A percentile compares a stretch with the other conserved stretches of the same genome.
These are phyloP conservation scores for Calameuta idolon DNA, from an alignment of 2,888 invertebrate genomes.

Conservation along the genomic window DNA sequence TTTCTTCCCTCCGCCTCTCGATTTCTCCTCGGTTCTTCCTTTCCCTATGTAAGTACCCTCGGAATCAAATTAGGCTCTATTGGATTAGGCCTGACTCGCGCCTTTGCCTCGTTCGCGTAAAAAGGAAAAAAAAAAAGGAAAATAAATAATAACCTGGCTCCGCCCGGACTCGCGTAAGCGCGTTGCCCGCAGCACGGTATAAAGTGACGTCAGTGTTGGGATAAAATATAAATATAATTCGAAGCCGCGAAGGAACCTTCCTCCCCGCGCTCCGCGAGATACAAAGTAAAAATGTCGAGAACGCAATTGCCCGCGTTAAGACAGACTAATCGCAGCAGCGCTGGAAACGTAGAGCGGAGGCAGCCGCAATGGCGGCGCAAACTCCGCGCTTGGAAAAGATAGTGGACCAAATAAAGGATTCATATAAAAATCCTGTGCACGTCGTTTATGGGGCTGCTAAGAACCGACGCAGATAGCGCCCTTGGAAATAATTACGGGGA, in stretches of 20 bases:
- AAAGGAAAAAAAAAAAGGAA: not conserved
- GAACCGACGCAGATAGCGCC: constrained; percentile 31
- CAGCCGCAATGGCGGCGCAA: not conserved
- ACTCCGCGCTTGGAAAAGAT: not conserved
- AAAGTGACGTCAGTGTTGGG: not conserved
- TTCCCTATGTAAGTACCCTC: not conserved
- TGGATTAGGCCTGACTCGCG: not conserved
- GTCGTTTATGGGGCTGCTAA: not conserved
- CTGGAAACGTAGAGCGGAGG: not conserved
- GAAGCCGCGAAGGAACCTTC: not conserved
- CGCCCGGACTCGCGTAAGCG: not conserved
- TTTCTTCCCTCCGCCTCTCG: not conserved
- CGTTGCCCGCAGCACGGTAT: not conserved
- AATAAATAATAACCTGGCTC: not conserved
- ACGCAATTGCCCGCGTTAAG: not conserved
- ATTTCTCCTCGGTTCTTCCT: not conserved
- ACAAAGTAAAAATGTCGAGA: not conserved
- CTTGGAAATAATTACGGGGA: constrained; percentile 39
- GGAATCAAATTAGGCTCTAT: not conserved
- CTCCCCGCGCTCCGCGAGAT: not conserved
- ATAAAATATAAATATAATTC: not conserved
- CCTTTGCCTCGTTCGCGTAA: not conserved
- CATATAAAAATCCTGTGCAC: not conserved
- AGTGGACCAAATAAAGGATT: not conserved
- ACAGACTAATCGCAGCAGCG: not conserved